A percentile compares a stretch with the other conserved stretches of the same genome.
These are phyloP conservation scores for Solenopsis fugax DNA, from an alignment of 1,140 invertebrate species.

Conservation along the genomic window DNA sequence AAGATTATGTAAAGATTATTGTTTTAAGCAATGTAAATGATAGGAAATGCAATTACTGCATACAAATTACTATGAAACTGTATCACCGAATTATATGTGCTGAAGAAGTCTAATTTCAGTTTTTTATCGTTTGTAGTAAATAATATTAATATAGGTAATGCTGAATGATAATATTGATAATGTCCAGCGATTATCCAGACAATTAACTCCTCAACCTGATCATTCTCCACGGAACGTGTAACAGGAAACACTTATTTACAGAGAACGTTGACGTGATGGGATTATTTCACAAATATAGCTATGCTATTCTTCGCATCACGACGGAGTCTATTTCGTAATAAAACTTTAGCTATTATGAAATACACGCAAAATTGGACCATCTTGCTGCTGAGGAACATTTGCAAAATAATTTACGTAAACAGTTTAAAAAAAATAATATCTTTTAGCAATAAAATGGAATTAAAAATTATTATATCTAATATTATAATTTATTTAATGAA, in stretches of 20 bases:
- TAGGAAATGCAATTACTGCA: background rate
- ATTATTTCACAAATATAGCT: constrained; percentile 31
- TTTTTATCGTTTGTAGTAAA: background rate
- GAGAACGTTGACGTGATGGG: background rate
- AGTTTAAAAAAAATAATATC: background rate
- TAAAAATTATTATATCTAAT: background rate
- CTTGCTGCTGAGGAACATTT: background rate
- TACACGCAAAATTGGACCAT: background rate
- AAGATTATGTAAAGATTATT: background rate
- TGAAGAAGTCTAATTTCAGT: background rate
- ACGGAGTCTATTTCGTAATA: background rate
- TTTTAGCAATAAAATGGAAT: background rate
- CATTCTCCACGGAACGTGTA: constrained; percentile 12
- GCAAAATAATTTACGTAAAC: constrained; percentile 8
- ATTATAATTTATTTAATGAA: background rate
- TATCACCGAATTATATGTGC: background rate
- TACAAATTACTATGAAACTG: background rate
- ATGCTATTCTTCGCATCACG: background rate
- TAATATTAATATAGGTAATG: background rate
- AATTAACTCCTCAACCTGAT: constrained; percentile 36
- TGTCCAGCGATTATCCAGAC: constrained; percentile 18
- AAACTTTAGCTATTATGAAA: background rate
- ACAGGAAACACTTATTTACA: constrained; percentile 56
- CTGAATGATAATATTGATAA: background rate
- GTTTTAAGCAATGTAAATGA: background rate